Evolutionary conservation across 1,140 invertebrate genomes (phyloP).

Genomic region (Ceratoteleas bidentatus): DNA sequence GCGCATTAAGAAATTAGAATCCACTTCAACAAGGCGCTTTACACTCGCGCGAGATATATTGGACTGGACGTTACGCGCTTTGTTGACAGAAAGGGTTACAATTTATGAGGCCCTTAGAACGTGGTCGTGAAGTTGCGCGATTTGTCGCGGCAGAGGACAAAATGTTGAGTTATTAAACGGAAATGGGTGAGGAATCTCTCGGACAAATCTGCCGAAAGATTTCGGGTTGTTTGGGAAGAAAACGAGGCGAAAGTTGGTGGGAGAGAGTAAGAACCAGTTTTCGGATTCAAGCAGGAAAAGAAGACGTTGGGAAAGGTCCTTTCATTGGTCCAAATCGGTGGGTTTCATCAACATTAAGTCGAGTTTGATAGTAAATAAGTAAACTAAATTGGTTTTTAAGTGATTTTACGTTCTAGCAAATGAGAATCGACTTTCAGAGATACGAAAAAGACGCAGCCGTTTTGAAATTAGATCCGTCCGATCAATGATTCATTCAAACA

Average conservation of each 20-base stretch:
- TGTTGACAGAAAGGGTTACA: slow-evolving; percentile 43
- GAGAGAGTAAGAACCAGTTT: no score
- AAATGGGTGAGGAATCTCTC: background rate
- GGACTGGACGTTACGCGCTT: slow-evolving; percentile 21
- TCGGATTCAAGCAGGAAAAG: no score
- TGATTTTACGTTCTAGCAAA: no score
- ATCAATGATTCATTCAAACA: background rate
- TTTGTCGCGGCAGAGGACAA: slow-evolving; percentile 4
- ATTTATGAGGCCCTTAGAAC: slow-evolving; percentile 26
- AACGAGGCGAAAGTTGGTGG: no score
- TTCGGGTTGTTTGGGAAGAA: background rate
- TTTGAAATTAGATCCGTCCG: no score
- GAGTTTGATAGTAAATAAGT: no score
- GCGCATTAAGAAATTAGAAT: slow-evolving; percentile 62
- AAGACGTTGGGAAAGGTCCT: no score
- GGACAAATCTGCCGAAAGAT: background rate
- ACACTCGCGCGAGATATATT: slow-evolving; percentile 48
- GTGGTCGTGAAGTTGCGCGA: background rate
- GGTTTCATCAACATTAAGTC: no score
- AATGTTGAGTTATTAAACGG: background rate
- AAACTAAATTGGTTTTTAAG: background rate
- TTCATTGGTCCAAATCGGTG: no score
- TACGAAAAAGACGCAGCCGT: no score
- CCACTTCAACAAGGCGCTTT: slow-evolving; percentile 55
- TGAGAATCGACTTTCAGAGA: no score